These are phyloP conservation scores for Cinclus mexicanus DNA, from an alignment of 2,113 vertebrate genomes.

Conservation along the genomic window DNA sequence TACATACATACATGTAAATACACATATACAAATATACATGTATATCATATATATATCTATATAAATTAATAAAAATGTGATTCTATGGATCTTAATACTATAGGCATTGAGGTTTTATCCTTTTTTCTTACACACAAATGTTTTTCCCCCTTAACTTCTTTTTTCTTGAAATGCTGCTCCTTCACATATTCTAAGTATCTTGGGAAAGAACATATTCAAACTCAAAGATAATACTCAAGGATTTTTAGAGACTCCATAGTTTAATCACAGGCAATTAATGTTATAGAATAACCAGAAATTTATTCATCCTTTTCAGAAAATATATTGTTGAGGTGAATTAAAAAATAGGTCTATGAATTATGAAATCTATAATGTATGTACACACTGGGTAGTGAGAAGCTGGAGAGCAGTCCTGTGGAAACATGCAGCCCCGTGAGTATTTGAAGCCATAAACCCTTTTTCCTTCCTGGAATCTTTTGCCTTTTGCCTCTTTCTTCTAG, in stretches of 20 bases:
- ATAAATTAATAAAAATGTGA: not conserved
- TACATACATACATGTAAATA: not conserved
- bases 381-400: not conserved
- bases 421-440: not conserved
- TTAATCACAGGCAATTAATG: not conserved
- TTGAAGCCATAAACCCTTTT: not conserved
- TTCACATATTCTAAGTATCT: not conserved
- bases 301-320: not conserved
- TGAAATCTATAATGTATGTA: not conserved
- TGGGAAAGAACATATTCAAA: not conserved
- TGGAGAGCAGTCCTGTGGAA: not conserved
- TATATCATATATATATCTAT: not conserved
- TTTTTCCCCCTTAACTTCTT: not conserved
- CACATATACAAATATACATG: not conserved
- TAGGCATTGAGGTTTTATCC: rapidly evolving
- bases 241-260: not conserved
- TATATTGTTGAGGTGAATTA: not conserved
- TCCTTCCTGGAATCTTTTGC: not conserved
- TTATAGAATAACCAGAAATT: not conserved
- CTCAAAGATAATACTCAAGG: not conserved
- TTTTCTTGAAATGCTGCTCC: not conserved
- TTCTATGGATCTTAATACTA: not conserved
- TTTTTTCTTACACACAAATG: not conserved
- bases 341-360: not conserved
- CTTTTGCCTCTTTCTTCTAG: not conserved